Percentiles rank a stretch among this genome's conserved stretches.
Conservation (phyloP, 1,140 invertebrate genomes). For the Drosophila pallidifrons region DNA sequence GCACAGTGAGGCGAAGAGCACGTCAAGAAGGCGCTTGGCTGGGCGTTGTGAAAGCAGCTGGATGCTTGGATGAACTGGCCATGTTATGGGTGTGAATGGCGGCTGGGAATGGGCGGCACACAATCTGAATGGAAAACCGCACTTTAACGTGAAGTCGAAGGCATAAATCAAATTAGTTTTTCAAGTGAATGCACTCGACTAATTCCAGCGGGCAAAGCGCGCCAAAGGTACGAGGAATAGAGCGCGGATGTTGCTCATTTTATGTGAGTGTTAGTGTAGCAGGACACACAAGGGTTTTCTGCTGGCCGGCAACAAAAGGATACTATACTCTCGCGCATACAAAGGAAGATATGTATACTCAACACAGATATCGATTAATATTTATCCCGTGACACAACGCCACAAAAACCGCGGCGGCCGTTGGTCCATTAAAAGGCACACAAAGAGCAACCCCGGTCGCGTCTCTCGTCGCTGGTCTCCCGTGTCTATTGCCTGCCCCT, state of each 20-base stretch:
- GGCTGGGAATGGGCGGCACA: slow-evolving; percentile 28
- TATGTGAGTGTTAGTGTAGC: slow-evolving; percentile 7
- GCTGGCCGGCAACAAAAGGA: slow-evolving; percentile 48
- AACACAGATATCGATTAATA: slow-evolving; percentile 63
- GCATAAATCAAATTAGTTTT: slow-evolving; percentile 84
- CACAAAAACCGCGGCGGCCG: slow-evolving; percentile 62
- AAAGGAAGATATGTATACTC: slow-evolving; percentile 22
- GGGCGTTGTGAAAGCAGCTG: slow-evolving; percentile 67
- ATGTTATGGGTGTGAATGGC: slow-evolving; percentile 68
- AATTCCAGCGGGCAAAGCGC: slow-evolving; percentile 64
- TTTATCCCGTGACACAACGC: slow-evolving; percentile 77
- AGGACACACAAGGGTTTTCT: slow-evolving; percentile 21
- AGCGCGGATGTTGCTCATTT: slow-evolving; percentile 59
- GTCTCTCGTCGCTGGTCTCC: background rate
- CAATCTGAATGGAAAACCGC: slow-evolving; percentile 46
- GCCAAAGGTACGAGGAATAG: slow-evolving; percentile 49
- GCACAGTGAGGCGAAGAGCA: background rate
- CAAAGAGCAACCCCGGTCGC: slow-evolving; percentile 42
- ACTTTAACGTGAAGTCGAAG: slow-evolving; percentile 68
- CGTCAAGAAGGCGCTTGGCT: slow-evolving; percentile 39
- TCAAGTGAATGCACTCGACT: slow-evolving; percentile 79
- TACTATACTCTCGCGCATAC: slow-evolving; percentile 35
- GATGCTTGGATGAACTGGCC: slow-evolving; percentile 40
- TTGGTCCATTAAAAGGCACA: slow-evolving; percentile 72
- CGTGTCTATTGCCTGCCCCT: background rate